Percentiles rank a stretch among this genome's conserved stretches.
phyloP scores from a whole-genome alignment of 2,113 vertebrate species.

The Acinonyx jubatus region DNA sequence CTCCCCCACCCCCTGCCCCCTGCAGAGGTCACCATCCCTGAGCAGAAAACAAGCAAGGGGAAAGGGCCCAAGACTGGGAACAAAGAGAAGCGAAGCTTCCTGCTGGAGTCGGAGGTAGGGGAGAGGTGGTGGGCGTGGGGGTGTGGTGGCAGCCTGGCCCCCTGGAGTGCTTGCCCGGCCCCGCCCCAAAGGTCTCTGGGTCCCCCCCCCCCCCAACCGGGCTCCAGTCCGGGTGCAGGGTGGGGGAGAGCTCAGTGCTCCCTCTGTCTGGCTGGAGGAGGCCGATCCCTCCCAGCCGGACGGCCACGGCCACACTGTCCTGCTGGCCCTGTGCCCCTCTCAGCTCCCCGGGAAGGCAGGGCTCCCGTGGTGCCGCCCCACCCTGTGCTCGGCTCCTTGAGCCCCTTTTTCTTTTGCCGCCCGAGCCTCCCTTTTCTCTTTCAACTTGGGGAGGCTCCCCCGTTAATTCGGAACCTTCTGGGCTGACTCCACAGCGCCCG shows the following conservation, averaged over 20 bases:
- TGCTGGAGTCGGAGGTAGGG: constrained; percentile 75
- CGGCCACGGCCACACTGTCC: too few relatives aligned
- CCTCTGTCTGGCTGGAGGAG: not conserved
- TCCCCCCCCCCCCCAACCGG: not conserved
- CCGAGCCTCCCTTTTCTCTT: not conserved
- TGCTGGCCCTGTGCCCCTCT: not conserved
- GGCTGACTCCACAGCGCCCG: not conserved
- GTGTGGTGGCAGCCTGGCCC: not conserved
- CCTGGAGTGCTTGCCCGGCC: not conserved
- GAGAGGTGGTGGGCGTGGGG: too few relatives aligned
- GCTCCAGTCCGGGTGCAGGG: too few relatives aligned
- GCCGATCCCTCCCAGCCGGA: too few relatives aligned
- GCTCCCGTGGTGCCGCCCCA: fast-evolving
- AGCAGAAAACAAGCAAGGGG: constrained; percentile 64
- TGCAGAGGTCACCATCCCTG: constrained; percentile 56
- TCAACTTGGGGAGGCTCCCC: too few relatives aligned
- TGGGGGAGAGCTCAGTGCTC: not conserved
- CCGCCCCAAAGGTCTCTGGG: not conserved
- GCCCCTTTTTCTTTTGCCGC: not conserved
- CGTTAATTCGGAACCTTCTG: not conserved
- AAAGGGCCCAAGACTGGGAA: constrained; percentile 47
- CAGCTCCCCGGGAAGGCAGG: not conserved
- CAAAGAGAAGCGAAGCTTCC: constrained; percentile 70
- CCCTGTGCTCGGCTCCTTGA: not conserved
- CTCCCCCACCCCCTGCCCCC: not conserved